Evolutionary conservation across 2,113 vertebrate genomes (phyloP), one percentile per base, ranked within the genome.

Genomic region (Onychorhynchus coronatus): DNA sequence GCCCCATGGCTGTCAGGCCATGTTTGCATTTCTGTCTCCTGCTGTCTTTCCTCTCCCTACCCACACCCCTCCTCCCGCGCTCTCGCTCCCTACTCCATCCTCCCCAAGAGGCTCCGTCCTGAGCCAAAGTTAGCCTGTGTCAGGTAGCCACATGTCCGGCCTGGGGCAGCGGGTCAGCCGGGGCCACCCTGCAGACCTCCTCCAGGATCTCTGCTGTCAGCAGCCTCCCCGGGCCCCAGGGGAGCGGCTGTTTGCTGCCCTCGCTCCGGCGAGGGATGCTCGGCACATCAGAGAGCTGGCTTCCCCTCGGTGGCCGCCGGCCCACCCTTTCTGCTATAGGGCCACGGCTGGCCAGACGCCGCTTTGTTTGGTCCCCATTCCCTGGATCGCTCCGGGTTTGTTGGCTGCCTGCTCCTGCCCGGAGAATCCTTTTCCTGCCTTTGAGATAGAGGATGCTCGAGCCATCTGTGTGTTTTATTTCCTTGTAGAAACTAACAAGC

Each of bases 181-280:
- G 98, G 98, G 99, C 98, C 99, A 99, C 95, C 76, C 93, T 98
- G 97, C 99, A 99, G 98, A 98, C 97, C 98, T 98, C 98, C 98
- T 98, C 92, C 98, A 93, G 97, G 97, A 97, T 97, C 94, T 97
- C 96, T 98, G 97, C 96, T 98, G 98, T 99, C 99, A 98, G 98
- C 98, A 97, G 97, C 97, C 96, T 86, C 33, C 79, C 62, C 70
- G 6, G 47, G 75, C 72, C 94, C 85, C 94, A 12, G 88, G 96
- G 95, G 95, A 94, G 39, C 8, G 88, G 71, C 94, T 92, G 93
- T 85, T 92, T 25, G 94, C 95, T 59, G 74, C 91, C 94, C 94
- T 94, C 12, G 30, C 77, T 37, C 3, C 37, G 61, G 67, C 12
- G 70, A 86, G 95, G 91, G 97, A 95, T 89, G 96, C 88, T 91